Percentiles rank a stretch among this genome's conserved stretches.
Evolutionary conservation across 2,113 vertebrate species (phyloP).

Genomic region (Apteryx mantelli): DNA sequence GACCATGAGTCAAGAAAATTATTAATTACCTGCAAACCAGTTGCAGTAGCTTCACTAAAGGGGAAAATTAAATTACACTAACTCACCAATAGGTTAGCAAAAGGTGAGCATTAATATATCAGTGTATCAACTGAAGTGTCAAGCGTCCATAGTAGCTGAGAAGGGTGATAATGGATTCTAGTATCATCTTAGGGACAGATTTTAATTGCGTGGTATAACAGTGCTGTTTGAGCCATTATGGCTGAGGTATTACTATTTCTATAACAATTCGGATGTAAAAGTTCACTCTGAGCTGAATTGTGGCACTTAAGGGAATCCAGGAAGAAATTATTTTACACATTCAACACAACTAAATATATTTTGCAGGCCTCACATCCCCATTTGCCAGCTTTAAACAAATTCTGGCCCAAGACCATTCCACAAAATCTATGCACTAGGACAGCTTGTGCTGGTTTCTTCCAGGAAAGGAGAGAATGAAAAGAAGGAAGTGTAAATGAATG

Average conservation of each 20-base stretch:
- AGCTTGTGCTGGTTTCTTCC: not conserved
- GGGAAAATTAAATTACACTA: conserved; percentile 8
- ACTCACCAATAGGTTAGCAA: conserved; percentile 36
- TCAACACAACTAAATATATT: not conserved
- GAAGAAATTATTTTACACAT: not conserved
- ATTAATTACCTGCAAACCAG: not conserved
- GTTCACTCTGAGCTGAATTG: not conserved
- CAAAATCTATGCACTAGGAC: not conserved
- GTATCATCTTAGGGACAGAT: not conserved
- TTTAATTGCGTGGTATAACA: conserved; percentile 28
- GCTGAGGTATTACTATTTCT: conserved; percentile 25
- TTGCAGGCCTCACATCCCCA: not conserved
- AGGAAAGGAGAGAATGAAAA: not conserved
- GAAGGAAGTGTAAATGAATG: not conserved
- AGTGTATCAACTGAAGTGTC: not conserved
- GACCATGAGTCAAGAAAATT: not conserved
- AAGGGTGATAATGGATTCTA: conserved; percentile 30
- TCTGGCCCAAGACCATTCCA: not conserved
- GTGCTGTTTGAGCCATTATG: not conserved
- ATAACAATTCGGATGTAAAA: not conserved
- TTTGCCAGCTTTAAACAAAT: not conserved
- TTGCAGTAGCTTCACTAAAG: not conserved
- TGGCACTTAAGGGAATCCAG: not conserved
- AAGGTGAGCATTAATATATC: conserved; percentile 11
- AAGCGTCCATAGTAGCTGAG: not conserved